Evolutionary conservation across 2,797 vertebrate species (phyloP).

Genomic region (Dicrostonyx torquatus): DNA sequence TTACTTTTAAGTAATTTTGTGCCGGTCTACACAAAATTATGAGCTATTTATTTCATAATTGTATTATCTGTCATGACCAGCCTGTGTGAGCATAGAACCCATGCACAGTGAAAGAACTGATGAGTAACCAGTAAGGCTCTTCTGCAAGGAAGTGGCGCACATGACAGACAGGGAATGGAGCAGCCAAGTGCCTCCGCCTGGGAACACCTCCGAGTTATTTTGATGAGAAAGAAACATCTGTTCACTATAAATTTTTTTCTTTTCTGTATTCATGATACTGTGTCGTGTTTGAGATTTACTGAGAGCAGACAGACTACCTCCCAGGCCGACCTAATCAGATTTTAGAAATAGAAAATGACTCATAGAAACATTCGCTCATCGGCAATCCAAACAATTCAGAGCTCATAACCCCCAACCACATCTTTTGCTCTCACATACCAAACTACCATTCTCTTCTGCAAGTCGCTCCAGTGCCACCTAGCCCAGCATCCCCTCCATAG

Average conservation of each 20-base stretch:
- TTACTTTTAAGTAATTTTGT: conserved; percentile 1
- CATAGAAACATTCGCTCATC: background rate
- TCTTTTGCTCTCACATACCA: background rate
- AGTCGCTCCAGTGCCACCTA: background rate
- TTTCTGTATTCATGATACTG: background rate
- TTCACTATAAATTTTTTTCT: background rate
- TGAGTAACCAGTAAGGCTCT: background rate
- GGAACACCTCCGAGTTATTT: background rate
- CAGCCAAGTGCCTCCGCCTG: too few species aligned
- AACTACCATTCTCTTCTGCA: background rate
- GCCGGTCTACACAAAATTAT: background rate
- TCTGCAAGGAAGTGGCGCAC: too few species aligned
- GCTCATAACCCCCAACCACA: background rate
- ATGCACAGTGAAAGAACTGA: background rate
- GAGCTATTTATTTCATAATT: background rate
- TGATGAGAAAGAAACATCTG: background rate
- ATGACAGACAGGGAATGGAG: accelerated
- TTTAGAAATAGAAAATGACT: background rate
- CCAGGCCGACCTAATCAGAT: background rate
- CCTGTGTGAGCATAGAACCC: background rate
- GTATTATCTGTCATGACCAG: background rate
- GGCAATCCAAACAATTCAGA: background rate
- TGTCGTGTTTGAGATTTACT: background rate
- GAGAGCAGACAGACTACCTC: background rate
- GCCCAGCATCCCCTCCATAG: background rate